phyloP scores from a whole-genome alignment of 2,888 invertebrate species.

The Eristalinus sepulchralis region DNA sequence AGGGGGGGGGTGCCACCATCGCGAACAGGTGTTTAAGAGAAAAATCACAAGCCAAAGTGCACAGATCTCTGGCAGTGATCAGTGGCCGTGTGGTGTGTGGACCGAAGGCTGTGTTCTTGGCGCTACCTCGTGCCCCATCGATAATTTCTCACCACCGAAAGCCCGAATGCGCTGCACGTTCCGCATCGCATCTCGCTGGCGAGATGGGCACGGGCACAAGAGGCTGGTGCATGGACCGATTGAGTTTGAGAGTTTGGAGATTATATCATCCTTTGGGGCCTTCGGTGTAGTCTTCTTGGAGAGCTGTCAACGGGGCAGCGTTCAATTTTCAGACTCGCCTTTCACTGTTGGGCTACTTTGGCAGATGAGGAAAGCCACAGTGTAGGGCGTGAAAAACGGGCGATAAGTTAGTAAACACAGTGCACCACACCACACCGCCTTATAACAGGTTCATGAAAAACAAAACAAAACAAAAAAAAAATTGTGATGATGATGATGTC shows the following conservation, averaged over 20 bases:
- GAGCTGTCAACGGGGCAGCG: conserved; percentile 55
- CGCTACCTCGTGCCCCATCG: conserved; percentile 26
- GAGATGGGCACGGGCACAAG: too few species aligned
- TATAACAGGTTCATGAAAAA: conserved; percentile 52
- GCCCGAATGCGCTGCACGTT: conserved; percentile 11
- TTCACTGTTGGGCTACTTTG: neutral
- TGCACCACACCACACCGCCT: conserved; percentile 16
- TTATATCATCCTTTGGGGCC: conserved; percentile 20
- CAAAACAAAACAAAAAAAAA: too few species aligned
- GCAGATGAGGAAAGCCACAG: conserved; percentile 29
- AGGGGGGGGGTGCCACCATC: too few species aligned
- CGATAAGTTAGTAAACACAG: conserved; percentile 60
- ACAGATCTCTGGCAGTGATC: conserved; percentile 23
- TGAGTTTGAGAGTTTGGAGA: neutral
- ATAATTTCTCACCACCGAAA: conserved; percentile 45
- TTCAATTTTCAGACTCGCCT: neutral
- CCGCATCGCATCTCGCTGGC: too few species aligned
- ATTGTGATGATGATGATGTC: conserved; percentile 21
- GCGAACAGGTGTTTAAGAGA: neutral
- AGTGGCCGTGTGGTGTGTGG: conserved; percentile 12
- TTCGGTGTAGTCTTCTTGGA: neutral
- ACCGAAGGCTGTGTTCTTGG: neutral
- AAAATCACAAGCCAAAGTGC: too few species aligned
- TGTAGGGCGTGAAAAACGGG: conserved; percentile 65
- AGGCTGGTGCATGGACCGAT: neutral